Conservation (phyloP, 2,888 invertebrate genomes). For the Atethmia centrago region DNA sequence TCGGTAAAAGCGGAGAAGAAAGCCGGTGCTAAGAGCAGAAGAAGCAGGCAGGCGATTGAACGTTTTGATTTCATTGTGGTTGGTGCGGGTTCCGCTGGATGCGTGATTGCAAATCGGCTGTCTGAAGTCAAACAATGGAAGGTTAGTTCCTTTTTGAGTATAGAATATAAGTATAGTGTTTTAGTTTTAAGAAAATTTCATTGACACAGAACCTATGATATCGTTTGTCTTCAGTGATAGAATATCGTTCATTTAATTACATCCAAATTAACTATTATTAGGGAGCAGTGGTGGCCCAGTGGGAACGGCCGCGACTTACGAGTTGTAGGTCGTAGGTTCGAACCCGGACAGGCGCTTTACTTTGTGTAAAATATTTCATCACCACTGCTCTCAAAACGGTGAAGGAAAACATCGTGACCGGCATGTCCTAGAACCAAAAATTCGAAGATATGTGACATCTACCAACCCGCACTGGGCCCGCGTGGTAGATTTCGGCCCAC, state of each 20-base stretch:
- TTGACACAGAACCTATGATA: not conserved
- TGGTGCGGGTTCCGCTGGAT: conserved; percentile 93
- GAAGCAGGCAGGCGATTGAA: conserved; percentile 75
- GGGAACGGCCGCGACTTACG: too few relatives aligned
- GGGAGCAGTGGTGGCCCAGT: too few relatives aligned
- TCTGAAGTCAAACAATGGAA: conserved; percentile 91
- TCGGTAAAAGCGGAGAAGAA: conserved; percentile 57
- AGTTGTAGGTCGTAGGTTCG: too few relatives aligned
- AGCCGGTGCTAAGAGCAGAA: conserved; percentile 67
- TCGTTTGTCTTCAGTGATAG: not conserved
- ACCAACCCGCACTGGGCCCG: too few relatives aligned
- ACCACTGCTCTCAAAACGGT: too few relatives aligned
- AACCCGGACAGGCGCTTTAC: too few relatives aligned
- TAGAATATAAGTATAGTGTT: not conserved
- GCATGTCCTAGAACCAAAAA: too few relatives aligned
- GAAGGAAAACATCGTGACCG: too few relatives aligned
- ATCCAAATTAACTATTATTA: not conserved
- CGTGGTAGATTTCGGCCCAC: too few relatives aligned
- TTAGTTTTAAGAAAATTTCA: not conserved
- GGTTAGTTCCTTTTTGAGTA: conserved; percentile 78
- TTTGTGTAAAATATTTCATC: too few relatives aligned
- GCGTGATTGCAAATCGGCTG: conserved; percentile 92
- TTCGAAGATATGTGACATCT: too few relatives aligned
- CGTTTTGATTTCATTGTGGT: conserved; percentile 92
- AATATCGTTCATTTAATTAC: not conserved